Base-by-base conservation (phyloP, 2,113 vertebrate genomes). In the Lipophrys pholis region DNA sequence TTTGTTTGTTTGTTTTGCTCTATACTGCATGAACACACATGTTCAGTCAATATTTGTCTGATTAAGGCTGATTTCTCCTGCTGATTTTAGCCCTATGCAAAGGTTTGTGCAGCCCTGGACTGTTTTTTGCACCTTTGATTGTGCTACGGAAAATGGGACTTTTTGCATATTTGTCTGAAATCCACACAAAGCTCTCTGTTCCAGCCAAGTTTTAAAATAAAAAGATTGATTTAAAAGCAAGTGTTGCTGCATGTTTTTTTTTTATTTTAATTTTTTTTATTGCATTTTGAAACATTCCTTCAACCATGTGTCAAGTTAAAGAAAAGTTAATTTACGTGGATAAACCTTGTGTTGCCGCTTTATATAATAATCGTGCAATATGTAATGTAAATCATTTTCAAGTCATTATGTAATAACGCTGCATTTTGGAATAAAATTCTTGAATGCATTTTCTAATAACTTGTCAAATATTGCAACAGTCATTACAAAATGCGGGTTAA, bases 61-160 rank as follows among this genome's bases (percentile, higher is more conserved):
- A 56, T 69, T 60, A 30, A 75, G 78, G 70, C 59, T 53, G 11
- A 60, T 82, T 83, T 65, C 46, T 83, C 75, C 67, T 63, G 59
- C 82, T 81, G 75, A 85, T 16, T 89, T 78, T 65, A 82, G 73
- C 78, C 78, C 85, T 87, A 89, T 91, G 87, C 89, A 91, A 89
- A 68, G 55, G 76, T 86, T 81, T 77, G 76, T 83, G 71, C 56
- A 69, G 56, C 77, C 69, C 52, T 70, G 7, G 49, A 83, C 43
- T 65, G n/a, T n/a, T 78, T 78, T 82, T 70, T 85, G 80, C 74
- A 81, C 81, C 75, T 87, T 83, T 71, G 70, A 46, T 59, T 78
- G 66, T 86, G 76, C 72, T 83, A 64, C 16, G 59, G 38, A 83
- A 67, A 69, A 75, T 76, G 62, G 70, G 42, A 52, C 36, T 80